These are phyloP conservation scores for Ophion ellenae DNA, from an alignment of 2,888 invertebrate species.

Conservation along the genomic window DNA sequence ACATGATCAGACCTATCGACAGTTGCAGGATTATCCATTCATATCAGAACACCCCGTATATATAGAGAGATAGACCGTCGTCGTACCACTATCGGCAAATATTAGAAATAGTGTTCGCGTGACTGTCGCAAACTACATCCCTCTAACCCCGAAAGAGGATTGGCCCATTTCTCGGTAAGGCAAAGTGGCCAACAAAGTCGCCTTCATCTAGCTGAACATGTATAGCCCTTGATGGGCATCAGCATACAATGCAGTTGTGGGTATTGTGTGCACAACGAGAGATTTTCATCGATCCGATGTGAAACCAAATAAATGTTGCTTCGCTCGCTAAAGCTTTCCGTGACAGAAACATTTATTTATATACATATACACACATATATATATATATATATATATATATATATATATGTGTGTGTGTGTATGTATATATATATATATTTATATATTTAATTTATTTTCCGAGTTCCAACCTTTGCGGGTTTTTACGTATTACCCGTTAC, in stretches of 20 bases:
- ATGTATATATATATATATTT: background rate
- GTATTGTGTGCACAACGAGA: constrained; percentile 7
- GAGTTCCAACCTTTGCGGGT: too few relatives aligned
- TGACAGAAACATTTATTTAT: background rate
- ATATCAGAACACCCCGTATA: too few relatives aligned
- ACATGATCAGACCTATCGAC: too few relatives aligned
- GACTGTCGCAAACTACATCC: constrained; percentile 13
- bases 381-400: background rate
- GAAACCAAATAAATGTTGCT: constrained; percentile 61
- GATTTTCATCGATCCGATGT: constrained; percentile 60
- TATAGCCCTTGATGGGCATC: constrained; percentile 24
- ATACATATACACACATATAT: background rate
- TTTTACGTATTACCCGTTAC: too few relatives aligned
- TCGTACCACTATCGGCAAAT: constrained; percentile 12
- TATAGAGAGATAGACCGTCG: too few relatives aligned
- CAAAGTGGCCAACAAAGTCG: constrained; percentile 49
- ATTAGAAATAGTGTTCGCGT: constrained; percentile 37
- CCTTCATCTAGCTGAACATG: constrained; percentile 16
- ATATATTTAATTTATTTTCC: too few relatives aligned
- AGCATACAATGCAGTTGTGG: background rate
- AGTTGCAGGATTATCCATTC: too few relatives aligned
- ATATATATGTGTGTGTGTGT: too few relatives aligned
- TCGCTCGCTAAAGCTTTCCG: constrained; percentile 41
- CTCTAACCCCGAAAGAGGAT: constrained; percentile 33
- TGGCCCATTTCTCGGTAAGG: constrained; percentile 42